Conservation (phyloP, 2,888 invertebrate species). For the Ellobium chinense region DNA sequence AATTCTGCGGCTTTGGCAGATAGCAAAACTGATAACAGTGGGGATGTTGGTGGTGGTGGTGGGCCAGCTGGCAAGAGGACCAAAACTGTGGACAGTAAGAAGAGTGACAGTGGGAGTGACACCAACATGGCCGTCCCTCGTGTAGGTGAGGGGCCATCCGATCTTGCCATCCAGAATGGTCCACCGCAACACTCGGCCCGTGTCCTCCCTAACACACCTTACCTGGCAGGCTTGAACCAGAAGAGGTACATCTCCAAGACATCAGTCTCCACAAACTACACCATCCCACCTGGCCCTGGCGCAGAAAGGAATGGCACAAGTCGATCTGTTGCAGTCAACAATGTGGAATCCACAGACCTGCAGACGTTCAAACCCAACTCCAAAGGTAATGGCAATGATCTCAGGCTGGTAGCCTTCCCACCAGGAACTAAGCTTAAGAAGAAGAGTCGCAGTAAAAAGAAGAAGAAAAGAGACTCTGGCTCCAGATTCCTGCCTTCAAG, state of each 20-base stretch:
- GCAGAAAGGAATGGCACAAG: slow-evolving; percentile 48
- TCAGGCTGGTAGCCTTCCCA: slow-evolving; percentile 52
- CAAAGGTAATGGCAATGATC: slow-evolving; percentile 66
- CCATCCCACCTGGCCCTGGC: slow-evolving; percentile 56
- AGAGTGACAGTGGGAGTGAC: slow-evolving; percentile 19
- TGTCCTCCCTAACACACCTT: slow-evolving; percentile 21
- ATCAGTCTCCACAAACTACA: slow-evolving; percentile 68
- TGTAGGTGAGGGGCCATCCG: not conserved
- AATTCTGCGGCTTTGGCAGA: not conserved
- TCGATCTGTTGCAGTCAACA: slow-evolving; percentile 62
- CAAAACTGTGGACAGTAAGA: slow-evolving; percentile 13
- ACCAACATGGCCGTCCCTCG: not conserved
- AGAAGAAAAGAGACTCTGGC: slow-evolving; percentile 41
- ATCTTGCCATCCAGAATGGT: slow-evolving; percentile 2
- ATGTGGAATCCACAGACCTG: slow-evolving; percentile 69
- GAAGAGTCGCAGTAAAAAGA: slow-evolving; percentile 13
- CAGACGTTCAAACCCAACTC: slow-evolving; percentile 60
- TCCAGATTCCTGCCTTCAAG: slow-evolving; percentile 37
- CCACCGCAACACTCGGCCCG: not conserved
- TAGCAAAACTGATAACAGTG: not conserved
- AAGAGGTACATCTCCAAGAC: slow-evolving; percentile 64
- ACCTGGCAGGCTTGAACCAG: slow-evolving; percentile 34
- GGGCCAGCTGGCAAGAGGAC: not conserved
- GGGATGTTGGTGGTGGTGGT: not conserved
- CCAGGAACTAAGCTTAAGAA: slow-evolving; percentile 40